Evolutionary conservation across 2,888 invertebrate genomes (phyloP).

Genomic region (Hipparchia semele): DNA sequence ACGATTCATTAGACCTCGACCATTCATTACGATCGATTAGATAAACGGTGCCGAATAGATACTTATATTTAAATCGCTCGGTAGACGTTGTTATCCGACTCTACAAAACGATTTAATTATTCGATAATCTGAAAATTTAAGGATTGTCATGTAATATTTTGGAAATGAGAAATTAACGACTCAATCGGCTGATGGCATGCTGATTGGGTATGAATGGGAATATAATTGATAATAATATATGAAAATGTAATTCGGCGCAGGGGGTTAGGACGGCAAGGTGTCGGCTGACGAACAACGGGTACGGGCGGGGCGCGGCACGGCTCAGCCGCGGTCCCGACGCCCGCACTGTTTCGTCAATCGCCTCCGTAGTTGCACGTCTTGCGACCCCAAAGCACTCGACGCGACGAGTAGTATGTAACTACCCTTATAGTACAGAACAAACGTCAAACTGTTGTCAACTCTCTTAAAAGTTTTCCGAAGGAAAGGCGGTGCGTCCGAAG

Average conservation of each 20-base stretch:
- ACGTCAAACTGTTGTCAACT: conserved; percentile 67
- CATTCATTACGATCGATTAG: too few relatives aligned
- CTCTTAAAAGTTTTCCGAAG: conserved; percentile 62
- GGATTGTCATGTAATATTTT: neutral
- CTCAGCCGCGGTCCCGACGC: conserved; percentile 34
- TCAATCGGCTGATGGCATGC: conserved; percentile 7
- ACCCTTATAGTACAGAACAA: conserved; percentile 51
- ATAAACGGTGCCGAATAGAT: too few relatives aligned
- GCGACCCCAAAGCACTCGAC: conserved; percentile 52
- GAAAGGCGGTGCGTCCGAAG: conserved; percentile 53
- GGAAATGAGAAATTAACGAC: neutral
- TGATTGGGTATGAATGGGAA: conserved; percentile 14
- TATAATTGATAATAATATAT: conserved; percentile 32
- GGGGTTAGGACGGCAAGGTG: conserved; percentile 47
- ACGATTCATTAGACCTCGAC: too few relatives aligned
- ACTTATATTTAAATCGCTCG: too few relatives aligned
- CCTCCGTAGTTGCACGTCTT: conserved; percentile 53
- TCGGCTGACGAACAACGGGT: conserved; percentile 35
- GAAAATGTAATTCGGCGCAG: conserved; percentile 36
- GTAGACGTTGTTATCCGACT: too few relatives aligned
- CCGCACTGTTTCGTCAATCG: conserved; percentile 56
- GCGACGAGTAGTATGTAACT: conserved; percentile 59
- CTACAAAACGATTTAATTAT: too few relatives aligned
- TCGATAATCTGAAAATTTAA: neutral
- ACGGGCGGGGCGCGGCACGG: conserved; percentile 43